phyloP scores from a whole-genome alignment of 2,113 vertebrate species.

The Nerophis ophidion region DNA sequence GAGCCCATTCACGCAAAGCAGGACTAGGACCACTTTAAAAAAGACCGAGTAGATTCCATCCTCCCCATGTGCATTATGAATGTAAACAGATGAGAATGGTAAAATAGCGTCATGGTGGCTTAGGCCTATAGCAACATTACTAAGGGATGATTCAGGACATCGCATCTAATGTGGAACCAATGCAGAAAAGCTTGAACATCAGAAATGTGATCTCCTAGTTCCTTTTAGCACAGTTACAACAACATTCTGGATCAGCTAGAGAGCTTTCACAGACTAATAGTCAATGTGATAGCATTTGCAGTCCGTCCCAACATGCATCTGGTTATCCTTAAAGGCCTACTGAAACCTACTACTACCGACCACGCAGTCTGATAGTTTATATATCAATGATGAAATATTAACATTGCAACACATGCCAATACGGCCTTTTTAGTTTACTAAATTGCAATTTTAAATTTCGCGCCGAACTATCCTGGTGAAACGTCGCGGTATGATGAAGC shows the following conservation, averaged over 20 bases:
- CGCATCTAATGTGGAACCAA: neutral
- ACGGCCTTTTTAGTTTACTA: too few relatives aligned
- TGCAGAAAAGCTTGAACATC: neutral
- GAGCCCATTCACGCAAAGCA: neutral
- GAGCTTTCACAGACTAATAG: neutral
- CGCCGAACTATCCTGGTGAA: too few relatives aligned
- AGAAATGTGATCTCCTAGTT: neutral
- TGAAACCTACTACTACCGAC: too few relatives aligned
- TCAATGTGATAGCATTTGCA: neutral
- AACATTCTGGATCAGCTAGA: neutral
- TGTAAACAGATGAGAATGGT: neutral
- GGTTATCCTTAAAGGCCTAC: conserved; percentile 16
- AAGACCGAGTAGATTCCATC: neutral
- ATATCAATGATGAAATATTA: too few relatives aligned
- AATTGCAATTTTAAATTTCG: too few relatives aligned
- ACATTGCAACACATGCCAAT: too few relatives aligned
- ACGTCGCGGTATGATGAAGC: too few relatives aligned
- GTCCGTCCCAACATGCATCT: conserved; percentile 21
- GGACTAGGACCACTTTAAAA: neutral
- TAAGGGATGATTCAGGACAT: neutral
- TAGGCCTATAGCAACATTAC: neutral
- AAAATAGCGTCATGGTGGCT: neutral
- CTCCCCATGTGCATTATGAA: neutral
- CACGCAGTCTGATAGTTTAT: too few relatives aligned
- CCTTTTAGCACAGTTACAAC: neutral